These are phyloP conservation scores for Schizaphis graminum DNA, from an alignment of 2,888 invertebrate species.

Conservation along the genomic window DNA sequence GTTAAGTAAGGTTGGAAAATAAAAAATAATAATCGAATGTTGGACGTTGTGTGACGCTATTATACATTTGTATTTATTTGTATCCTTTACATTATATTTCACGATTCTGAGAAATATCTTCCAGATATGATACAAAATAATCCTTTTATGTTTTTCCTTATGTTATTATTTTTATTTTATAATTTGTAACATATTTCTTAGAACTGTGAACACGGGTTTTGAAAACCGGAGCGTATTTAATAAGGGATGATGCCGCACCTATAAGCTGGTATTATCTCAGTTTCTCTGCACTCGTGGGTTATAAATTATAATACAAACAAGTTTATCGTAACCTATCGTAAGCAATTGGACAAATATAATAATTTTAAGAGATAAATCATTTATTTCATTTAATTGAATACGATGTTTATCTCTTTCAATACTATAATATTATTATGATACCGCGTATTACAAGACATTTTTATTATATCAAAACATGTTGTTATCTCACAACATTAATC, in stretches of 20 bases:
- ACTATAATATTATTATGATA: background rate
- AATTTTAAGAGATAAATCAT: background rate
- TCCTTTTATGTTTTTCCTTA: background rate
- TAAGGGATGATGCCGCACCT: background rate
- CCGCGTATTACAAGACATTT: background rate
- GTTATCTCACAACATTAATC: background rate
- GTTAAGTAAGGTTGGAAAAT: background rate
- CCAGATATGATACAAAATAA: background rate
- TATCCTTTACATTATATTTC: background rate
- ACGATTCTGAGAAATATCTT: background rate
- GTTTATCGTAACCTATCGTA: background rate
- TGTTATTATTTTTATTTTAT: background rate
- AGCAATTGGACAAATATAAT: background rate
- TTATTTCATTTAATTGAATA: background rate
- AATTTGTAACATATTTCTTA: background rate
- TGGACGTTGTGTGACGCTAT: background rate
- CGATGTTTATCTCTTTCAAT: background rate
- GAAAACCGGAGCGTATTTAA: background rate
- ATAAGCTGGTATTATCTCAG: background rate
- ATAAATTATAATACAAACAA: background rate
- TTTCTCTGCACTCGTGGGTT: background rate
- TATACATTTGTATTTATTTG: background rate
- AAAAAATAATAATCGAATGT: background rate
- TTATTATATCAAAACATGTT: background rate
- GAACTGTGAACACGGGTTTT: background rate